Conservation (phyloP, 2,113 vertebrate genomes). For the Nansenia antarctica region DNA sequence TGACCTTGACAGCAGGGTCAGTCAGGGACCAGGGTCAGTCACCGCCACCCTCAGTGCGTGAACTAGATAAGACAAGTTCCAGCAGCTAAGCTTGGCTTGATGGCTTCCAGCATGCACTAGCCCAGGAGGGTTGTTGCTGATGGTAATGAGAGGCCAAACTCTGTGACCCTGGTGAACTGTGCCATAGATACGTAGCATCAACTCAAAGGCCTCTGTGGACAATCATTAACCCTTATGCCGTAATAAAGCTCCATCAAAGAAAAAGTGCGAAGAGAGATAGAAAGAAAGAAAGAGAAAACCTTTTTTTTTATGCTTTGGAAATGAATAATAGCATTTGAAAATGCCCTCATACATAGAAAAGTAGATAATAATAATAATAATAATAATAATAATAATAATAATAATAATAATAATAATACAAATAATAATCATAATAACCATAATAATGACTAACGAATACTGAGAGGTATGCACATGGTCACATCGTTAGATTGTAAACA, state of each 20-base stretch:
- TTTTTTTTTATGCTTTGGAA: too few species aligned
- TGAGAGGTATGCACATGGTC: not conserved
- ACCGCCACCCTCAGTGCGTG: not conserved
- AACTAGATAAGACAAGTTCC: constrained; percentile 40
- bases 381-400: too few species aligned
- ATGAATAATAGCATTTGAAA: not conserved
- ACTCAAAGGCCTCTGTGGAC: not conserved
- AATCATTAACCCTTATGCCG: not conserved
- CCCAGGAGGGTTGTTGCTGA: not conserved
- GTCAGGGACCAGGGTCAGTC: too few species aligned
- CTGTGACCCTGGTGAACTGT: not conserved
- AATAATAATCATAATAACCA: too few species aligned
- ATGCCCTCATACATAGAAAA: not conserved
- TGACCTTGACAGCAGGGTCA: not conserved
- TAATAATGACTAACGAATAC: too few species aligned
- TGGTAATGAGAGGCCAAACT: not conserved
- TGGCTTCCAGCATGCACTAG: constrained; percentile 14
- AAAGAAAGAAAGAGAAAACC: too few species aligned
- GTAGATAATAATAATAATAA: too few species aligned
- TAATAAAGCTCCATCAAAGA: too few species aligned
- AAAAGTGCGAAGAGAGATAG: too few species aligned
- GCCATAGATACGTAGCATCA: not conserved
- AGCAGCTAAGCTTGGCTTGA: constrained; percentile 50
- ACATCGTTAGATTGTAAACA: not conserved
- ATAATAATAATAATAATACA: too few species aligned